Conservation (phyloP, 1,140 invertebrate species). For the Psilanteris sp. region DNA sequence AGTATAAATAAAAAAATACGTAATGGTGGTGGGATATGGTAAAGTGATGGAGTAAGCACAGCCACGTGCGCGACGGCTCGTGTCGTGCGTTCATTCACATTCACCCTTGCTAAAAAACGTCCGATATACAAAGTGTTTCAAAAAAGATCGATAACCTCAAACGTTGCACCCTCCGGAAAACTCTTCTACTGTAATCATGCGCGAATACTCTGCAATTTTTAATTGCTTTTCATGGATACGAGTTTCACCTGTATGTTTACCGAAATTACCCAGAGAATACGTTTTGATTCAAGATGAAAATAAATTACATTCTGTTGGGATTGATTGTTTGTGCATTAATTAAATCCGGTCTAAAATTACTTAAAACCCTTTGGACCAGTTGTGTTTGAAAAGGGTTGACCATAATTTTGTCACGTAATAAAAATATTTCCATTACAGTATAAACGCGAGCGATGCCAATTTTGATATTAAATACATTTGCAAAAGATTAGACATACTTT, state of each 20-base stretch:
- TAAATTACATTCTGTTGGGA: conserved; percentile 16
- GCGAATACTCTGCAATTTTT: conserved; percentile 48
- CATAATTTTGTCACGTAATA: conserved; percentile 13
- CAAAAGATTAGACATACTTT: no score
- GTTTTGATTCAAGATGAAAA: conserved; percentile 32
- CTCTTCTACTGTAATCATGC: conserved; percentile 45
- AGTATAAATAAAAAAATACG: conserved; percentile 34
- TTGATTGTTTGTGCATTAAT: conserved; percentile 37
- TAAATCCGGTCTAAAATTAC: conserved; percentile 20
- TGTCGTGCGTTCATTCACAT: conserved; percentile 63
- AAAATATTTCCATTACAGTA: conserved; percentile 41
- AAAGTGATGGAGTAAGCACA: conserved; percentile 54
- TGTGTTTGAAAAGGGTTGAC: conserved; percentile 17
- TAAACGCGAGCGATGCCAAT: no score
- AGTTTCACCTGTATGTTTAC: conserved; percentile 35
- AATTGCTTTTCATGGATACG: conserved; percentile 39
- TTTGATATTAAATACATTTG: no score
- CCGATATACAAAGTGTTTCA: conserved; percentile 47
- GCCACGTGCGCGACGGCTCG: conserved; percentile 70
- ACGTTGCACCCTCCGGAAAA: conserved; percentile 61
- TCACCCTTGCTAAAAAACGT: conserved; percentile 63
- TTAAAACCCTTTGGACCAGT: neutral
- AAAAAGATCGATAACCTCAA: conserved; percentile 58
- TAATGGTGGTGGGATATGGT: conserved; percentile 10
- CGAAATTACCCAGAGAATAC: conserved; percentile 31